phyloP scores from a whole-genome alignment of 92 coral and sea anemone species.

The Chrysogorgia sp. region DNA sequence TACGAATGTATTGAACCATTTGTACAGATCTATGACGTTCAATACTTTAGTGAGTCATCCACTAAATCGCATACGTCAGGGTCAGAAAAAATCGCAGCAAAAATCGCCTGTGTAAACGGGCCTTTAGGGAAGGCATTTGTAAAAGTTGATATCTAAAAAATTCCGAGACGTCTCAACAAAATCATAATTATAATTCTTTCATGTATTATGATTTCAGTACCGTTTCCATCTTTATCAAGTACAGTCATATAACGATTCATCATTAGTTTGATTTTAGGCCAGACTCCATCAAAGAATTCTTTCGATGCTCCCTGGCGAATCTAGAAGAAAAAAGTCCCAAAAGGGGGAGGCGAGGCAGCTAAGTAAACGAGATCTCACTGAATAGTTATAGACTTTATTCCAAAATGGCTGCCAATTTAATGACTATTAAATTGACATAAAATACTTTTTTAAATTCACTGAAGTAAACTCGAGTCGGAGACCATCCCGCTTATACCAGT shows the following conservation, averaged over 20 bases:
- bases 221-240: constrained; percentile 58
- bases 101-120: too few species aligned
- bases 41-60: too few species aligned
- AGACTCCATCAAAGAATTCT: constrained; percentile 66
- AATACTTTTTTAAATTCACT: not conserved
- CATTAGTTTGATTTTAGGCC: constrained; percentile 81
- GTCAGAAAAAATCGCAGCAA: too few species aligned
- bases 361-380: too few species aligned
- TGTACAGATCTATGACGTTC: too few species aligned
- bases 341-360: too few species aligned
- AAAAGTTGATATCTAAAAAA: too few species aligned
- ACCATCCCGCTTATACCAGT: too few species aligned
- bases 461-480: not conserved
- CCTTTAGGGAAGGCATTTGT: too few species aligned
- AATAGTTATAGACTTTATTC: too few species aligned
- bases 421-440: not conserved
- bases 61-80: too few species aligned
- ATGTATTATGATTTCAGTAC: not conserved
- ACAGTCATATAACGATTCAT: constrained; percentile 84
- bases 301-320: constrained; percentile 74
- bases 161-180: not conserved
- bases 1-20: too few species aligned
- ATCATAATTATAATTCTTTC: not conserved
- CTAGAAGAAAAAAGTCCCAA: constrained; percentile 37
- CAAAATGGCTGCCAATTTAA: not conserved